Conservation (phyloP, 1,140 invertebrate genomes). For the Mactra quadrangularis region DNA sequence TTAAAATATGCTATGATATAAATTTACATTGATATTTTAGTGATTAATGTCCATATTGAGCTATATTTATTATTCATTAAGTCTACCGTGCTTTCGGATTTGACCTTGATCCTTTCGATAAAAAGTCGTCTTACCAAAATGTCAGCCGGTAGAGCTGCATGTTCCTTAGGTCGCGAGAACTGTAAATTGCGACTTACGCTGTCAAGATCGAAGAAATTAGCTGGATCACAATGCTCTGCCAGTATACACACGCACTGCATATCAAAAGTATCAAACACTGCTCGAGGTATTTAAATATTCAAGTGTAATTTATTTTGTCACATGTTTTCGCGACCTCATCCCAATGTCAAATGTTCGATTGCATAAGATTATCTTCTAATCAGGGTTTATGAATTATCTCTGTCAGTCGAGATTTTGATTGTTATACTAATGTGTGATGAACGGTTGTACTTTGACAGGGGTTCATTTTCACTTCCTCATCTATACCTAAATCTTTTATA, state of each 20-base stretch:
- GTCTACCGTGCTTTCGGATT: too few relatives aligned
- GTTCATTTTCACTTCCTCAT: too few relatives aligned
- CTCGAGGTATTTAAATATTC: background rate
- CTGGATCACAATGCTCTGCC: background rate
- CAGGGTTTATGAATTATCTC: too few relatives aligned
- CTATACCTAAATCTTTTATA: too few relatives aligned
- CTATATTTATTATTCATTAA: too few relatives aligned
- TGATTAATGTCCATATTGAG: too few relatives aligned
- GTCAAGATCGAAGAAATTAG: conserved; percentile 12
- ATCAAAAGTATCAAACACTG: too few relatives aligned
- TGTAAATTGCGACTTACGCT: conserved; percentile 23
- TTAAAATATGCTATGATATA: background rate
- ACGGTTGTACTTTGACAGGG: too few relatives aligned
- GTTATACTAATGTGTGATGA: too few relatives aligned
- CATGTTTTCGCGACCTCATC: conserved; percentile 19
- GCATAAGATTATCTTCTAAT: background rate
- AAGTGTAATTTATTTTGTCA: background rate
- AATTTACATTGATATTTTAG: background rate
- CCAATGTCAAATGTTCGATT: conserved; percentile 44
- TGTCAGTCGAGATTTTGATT: too few relatives aligned
- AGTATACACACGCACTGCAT: background rate
- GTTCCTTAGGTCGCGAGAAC: conserved; percentile 41
- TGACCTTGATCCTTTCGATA: conserved; percentile 47
- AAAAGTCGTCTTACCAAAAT: conserved; percentile 52
- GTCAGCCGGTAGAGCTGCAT: conserved; percentile 71